Evolutionary conservation across 1,140 invertebrate genomes (phyloP), one percentile per base, ranked within the genome.

Genomic region (Trichonephila clavata): DNA sequence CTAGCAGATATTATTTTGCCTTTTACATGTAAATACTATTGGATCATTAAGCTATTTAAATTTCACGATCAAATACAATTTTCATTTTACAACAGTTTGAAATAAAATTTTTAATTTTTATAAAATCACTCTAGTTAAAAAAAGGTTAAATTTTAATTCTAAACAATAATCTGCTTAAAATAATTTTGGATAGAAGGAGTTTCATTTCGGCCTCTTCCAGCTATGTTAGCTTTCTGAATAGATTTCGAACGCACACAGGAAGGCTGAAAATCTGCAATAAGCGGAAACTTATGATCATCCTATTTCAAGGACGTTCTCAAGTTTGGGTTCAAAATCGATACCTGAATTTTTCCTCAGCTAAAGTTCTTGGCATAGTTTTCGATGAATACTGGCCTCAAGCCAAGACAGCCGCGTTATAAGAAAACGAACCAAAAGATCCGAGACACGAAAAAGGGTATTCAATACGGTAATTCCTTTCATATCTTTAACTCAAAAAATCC

Each of bases 301-400:
- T 43, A 43, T 60, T 59, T 60, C 83, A 86, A 86, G 83, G 83
- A 86, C 83, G 83, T 57, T 86, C 57, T 57, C 50, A 86, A 86
- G 83, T 86, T 43, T 86, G 59, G 20, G 21, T 57, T 57, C 83
- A 86, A 86, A 86, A 86, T 86, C 83, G 50, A 86, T 86, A 86
- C 50, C 50, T 59, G 83, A 86, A 86, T 86, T 86, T 86, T 86
- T 86, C 83, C 83, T 86, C 83, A 60, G 83, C 83, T 86, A 59
- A 86, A 86, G 83, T 86, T 86, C 83, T 86, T 86, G 83, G 83
- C 83, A 86, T 86, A 86, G 83, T 86, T 86, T 86, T 86, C 83
- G 39, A 86, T 59, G 83, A 86, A 60, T 86, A 86, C 83, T 86
- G 83, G 83, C 43, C 50, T 21, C 21, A 59, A 57, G 83, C 83